These are phyloP conservation scores for Macrobrachium rosenbergii DNA, from an alignment of 1,140 invertebrate species.

Conservation along the genomic window DNA sequence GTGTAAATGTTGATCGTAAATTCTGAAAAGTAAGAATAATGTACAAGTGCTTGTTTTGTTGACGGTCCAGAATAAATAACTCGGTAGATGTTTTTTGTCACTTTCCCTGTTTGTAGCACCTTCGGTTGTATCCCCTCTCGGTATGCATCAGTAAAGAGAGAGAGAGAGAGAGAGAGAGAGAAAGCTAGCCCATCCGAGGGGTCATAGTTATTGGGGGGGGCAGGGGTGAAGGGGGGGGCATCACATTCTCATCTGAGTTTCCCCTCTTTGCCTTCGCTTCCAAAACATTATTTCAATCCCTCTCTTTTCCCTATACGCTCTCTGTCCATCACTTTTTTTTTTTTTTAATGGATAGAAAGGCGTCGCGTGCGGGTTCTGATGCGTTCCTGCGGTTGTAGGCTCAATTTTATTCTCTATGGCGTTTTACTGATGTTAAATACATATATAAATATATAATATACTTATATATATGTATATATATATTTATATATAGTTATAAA, in stretches of 20 bases:
- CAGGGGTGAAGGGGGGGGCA: too few species aligned
- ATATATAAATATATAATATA: not conserved
- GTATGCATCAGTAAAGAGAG: conserved; percentile 2
- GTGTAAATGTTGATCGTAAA: too few species aligned
- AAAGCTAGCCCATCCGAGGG: not conserved
- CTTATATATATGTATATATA: not conserved
- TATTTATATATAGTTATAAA: not conserved
- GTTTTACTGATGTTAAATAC: not conserved
- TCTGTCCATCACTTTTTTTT: too few species aligned
- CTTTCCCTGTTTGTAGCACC: not conserved
- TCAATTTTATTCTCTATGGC: too few species aligned
- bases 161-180: not conserved
- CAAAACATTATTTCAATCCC: too few species aligned
- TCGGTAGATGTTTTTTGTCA: not conserved
- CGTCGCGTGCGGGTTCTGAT: too few species aligned
- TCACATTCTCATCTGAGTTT: too few species aligned
- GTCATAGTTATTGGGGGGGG: not conserved
- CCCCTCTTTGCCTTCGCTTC: too few species aligned
- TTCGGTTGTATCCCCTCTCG: not conserved
- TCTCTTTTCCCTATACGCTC: too few species aligned
- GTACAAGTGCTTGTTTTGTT: not conserved
- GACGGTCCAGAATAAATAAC: not conserved
- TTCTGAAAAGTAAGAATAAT: not conserved
- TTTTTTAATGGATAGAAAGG: too few species aligned
- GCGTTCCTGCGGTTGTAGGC: too few species aligned